These are phyloP conservation scores for Ylistrum balloti DNA, from an alignment of 1,140 invertebrate species.

Conservation along the genomic window DNA sequence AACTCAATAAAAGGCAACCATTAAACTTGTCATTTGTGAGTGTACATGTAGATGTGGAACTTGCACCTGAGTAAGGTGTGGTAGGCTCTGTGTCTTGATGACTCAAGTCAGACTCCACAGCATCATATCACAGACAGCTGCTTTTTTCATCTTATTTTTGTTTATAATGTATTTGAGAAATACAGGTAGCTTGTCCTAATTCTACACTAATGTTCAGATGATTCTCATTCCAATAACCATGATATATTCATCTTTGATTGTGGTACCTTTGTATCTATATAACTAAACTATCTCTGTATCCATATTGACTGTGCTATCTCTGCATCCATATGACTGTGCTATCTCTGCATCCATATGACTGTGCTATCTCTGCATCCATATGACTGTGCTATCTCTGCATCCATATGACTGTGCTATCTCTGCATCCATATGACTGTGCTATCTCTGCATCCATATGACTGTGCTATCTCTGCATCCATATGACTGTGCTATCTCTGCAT, in stretches of 20 bases:
- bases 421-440: too few relatives aligned
- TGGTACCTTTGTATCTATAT: background rate
- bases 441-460: too few relatives aligned
- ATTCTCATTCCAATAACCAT: background rate
- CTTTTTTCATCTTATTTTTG: background rate
- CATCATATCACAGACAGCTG: background rate
- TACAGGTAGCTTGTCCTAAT: background rate
- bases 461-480: too few relatives aligned
- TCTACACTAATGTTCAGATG: background rate
- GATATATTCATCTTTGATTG: background rate
- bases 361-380: background rate
- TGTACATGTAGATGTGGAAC: background rate
- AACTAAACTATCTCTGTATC: background rate
- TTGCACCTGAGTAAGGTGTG: background rate
- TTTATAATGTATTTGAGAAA: background rate
- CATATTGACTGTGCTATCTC: too few relatives aligned
- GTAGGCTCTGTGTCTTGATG: background rate
- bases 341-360: background rate
- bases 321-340: background rate
- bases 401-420: too few relatives aligned
- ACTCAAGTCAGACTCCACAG: slow-evolving; percentile 4
- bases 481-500: too few relatives aligned
- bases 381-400: too few relatives aligned
- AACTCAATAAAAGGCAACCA: background rate
- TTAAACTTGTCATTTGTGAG: background rate